phyloP scores from a whole-genome alignment of 2,888 invertebrate genomes.

The Euplexia lucipara region DNA sequence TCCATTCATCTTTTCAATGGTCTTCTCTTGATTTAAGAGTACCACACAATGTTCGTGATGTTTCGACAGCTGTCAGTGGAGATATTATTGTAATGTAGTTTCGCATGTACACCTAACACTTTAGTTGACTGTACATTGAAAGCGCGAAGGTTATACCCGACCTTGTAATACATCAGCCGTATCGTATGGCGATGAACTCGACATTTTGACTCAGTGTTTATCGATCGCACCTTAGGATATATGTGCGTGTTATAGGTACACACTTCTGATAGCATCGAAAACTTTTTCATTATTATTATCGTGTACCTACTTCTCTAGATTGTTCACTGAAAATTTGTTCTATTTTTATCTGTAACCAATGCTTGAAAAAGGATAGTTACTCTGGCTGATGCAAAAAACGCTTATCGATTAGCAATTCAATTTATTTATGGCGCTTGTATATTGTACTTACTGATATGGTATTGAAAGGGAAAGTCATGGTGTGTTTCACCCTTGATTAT shows the following conservation, averaged over 20 bases:
- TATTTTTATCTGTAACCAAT: constrained; percentile 25
- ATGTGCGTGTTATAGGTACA: constrained; percentile 47
- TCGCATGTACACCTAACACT: constrained; percentile 7
- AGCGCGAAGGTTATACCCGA: constrained; percentile 74
- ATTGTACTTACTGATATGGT: not conserved
- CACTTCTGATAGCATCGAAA: constrained; percentile 29
- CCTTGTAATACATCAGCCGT: constrained; percentile 83
- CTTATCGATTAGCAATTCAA: constrained; percentile 16
- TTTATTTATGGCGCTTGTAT: constrained; percentile 4
- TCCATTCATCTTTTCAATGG: too few species aligned
- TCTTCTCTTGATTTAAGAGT: too few species aligned
- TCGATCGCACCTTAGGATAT: constrained; percentile 74
- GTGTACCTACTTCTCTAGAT: constrained; percentile 23
- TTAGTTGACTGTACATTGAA: constrained; percentile 46
- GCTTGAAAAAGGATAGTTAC: constrained; percentile 14
- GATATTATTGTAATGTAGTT: not conserved
- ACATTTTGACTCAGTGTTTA: constrained; percentile 69
- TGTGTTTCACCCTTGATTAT: not conserved
- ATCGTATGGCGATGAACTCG: constrained; percentile 76
- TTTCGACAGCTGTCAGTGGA: too few species aligned
- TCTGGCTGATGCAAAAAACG: constrained; percentile 8
- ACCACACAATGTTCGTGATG: too few species aligned
- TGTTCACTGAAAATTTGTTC: constrained; percentile 22
- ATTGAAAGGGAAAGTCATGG: constrained; percentile 3
- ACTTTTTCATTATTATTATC: constrained; percentile 45